Evolutionary conservation across 2,113 vertebrate species (phyloP).

Genomic region (Dryoscopus gambensis): DNA sequence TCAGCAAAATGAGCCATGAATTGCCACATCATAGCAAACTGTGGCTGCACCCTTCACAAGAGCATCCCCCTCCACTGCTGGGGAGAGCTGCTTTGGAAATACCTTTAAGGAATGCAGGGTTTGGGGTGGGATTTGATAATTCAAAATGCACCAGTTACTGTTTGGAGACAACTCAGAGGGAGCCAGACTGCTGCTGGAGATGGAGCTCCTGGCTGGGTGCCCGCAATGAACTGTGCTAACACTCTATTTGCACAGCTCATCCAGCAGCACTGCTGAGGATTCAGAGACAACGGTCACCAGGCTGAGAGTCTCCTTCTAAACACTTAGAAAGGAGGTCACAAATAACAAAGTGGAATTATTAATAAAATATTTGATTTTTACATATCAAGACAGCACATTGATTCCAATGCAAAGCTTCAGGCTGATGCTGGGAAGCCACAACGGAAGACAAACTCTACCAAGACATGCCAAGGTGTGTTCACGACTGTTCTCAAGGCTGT

Average conservation of each 20-base stretch:
- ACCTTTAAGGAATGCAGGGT: background rate
- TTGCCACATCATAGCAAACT: fast-evolving
- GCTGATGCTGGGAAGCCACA: background rate
- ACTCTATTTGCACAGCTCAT: fast-evolving
- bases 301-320: background rate
- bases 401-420: background rate
- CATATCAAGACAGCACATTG: background rate
- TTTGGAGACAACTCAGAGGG: background rate
- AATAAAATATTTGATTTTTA: background rate
- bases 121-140: background rate
- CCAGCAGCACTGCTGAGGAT: background rate
- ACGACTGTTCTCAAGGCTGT: background rate
- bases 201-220: background rate
- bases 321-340: background rate
- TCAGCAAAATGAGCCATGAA: background rate
- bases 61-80: background rate
- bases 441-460: background rate
- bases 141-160: background rate
- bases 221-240: background rate
- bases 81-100: background rate
- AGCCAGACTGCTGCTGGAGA: background rate
- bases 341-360: background rate
- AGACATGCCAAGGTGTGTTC: background rate
- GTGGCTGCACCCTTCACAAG: background rate
- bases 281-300: background rate